phyloP scores from a whole-genome alignment of 2,113 vertebrate species.

The Gobio gobio region DNA sequence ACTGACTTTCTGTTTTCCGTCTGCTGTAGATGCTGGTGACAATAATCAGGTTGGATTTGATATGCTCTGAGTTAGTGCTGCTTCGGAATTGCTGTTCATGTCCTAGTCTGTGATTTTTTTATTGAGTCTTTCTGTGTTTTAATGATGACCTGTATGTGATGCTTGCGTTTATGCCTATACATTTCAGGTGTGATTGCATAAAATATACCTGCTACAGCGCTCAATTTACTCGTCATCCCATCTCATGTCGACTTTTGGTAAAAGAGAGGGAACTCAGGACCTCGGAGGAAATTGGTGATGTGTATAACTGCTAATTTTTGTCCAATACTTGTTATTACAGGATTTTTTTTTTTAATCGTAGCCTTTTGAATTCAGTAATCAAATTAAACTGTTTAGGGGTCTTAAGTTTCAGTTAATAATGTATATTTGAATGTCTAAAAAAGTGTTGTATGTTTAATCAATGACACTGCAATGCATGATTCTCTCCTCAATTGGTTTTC shows the following conservation, averaged over 20 bases:
- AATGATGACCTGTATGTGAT: constrained; percentile 14
- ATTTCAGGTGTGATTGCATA: constrained; percentile 35
- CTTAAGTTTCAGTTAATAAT: constrained; percentile 22
- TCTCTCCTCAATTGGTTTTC: neutral
- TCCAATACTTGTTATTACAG: constrained; percentile 49
- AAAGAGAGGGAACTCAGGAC: constrained; percentile 31
- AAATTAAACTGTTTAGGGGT: neutral
- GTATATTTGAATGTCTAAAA: constrained; percentile 33
- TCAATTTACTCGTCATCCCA: neutral
- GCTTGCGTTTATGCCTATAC: neutral
- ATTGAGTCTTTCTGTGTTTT: neutral
- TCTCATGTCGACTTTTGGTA: constrained; percentile 1
- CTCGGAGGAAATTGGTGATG: constrained; percentile 48
- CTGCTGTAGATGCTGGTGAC: constrained; percentile 19
- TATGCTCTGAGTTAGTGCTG: neutral
- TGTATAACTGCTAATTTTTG: constrained; percentile 68
- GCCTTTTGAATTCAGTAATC: constrained; percentile 7
- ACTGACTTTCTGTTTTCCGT: neutral
- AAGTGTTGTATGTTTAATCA: neutral
- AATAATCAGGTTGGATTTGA: neutral
- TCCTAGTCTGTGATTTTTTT: constrained; percentile 37
- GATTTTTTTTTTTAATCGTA: neutral
- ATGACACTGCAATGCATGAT: neutral
- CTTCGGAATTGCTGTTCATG: constrained; percentile 29
- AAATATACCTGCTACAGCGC: neutral